Conservation (phyloP, 2,113 vertebrate species). For the Salvelinus namaycush region DNA sequence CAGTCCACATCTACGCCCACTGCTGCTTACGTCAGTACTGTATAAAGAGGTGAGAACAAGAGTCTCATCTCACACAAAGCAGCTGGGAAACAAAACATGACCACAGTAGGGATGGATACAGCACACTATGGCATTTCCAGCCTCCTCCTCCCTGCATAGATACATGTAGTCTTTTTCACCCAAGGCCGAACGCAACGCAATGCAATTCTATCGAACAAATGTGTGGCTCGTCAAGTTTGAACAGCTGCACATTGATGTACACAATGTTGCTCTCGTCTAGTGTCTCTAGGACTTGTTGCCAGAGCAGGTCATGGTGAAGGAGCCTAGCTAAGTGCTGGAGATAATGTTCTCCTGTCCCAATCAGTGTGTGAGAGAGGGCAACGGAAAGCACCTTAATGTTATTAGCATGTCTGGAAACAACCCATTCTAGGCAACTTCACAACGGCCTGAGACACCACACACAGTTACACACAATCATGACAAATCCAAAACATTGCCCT, state of each 20-base stretch:
- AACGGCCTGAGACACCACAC: conserved; percentile 13
- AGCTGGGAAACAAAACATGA: conserved; percentile 19
- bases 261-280: background rate
- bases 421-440: conserved; percentile 14
- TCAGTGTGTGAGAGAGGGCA: conserved; percentile 25
- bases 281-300: background rate
- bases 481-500: conserved; percentile 32
- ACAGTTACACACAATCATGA: conserved; percentile 36
- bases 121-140: background rate
- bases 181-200: background rate
- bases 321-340: conserved; percentile 35
- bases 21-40: conserved; percentile 24
- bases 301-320: background rate
- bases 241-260: background rate
- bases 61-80: conserved; percentile 7
- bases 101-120: background rate
- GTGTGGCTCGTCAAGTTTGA: background rate
- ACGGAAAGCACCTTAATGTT: background rate
- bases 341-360: conserved; percentile 38
- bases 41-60: background rate
- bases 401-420: conserved; percentile 9
- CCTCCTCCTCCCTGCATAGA: background rate
- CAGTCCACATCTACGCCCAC: background rate
- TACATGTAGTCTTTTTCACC: background rate
- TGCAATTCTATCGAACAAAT: background rate